Evolutionary conservation across 1,140 invertebrate species (phyloP).

Genomic region (Pomacea maculata): DNA sequence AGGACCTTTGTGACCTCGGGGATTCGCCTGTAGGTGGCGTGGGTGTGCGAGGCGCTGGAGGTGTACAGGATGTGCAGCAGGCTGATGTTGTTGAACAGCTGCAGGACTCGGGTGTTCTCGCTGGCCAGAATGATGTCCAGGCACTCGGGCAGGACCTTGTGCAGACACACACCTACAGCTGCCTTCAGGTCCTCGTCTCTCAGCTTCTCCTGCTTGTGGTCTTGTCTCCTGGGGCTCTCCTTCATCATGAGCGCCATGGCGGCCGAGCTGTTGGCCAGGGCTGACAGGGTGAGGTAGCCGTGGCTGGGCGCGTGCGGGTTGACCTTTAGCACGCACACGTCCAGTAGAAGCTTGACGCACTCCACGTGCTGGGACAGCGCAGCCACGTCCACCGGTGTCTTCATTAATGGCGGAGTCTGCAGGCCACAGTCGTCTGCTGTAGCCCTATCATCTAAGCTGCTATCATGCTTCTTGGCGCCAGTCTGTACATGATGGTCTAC

Average conservation of each 20-base stretch:
- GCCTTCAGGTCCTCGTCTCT: slow-evolving; percentile 36
- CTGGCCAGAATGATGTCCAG: slow-evolving; percentile 44
- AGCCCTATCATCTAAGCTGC: too few relatives aligned
- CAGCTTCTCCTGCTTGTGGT: slow-evolving; percentile 31
- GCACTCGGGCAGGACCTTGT: slow-evolving; percentile 36
- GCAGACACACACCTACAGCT: slow-evolving; percentile 42
- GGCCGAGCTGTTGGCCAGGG: slow-evolving; percentile 34
- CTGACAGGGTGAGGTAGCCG: slow-evolving; percentile 46
- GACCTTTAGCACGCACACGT: slow-evolving; percentile 42
- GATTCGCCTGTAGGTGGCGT: slow-evolving; percentile 37
- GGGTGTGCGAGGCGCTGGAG: slow-evolving; percentile 37
- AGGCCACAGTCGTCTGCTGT: too few relatives aligned
- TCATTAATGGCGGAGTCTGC: background rate
- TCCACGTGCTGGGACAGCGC: slow-evolving; percentile 37
- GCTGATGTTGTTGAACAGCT: slow-evolving; percentile 47
- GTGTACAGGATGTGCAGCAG: slow-evolving; percentile 50
- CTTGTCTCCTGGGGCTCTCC: background rate
- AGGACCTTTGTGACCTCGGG: slow-evolving; percentile 48
- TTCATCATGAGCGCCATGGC: slow-evolving; percentile 41
- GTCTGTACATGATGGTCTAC: too few relatives aligned
- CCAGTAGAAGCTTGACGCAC: slow-evolving; percentile 46
- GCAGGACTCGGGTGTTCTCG: slow-evolving; percentile 29
- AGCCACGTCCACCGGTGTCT: slow-evolving; percentile 49
- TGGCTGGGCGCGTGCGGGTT: slow-evolving; percentile 39
- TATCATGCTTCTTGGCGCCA: too few relatives aligned